These are phyloP conservation scores for Caenorhabditis elegans DNA, from an alignment of 1,140 invertebrate species.

Conservation along the genomic window WBcel235 BX284606.5:4136501-4137000, in stretches of 20 bases:
- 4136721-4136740: neutral
- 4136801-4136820: conserved; percentile 13
- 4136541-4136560: too few relatives aligned
- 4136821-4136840: neutral
- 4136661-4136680: neutral
- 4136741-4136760: neutral
- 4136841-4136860: neutral
- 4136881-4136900: neutral
- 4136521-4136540: too few relatives aligned
- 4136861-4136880: neutral
- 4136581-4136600: too few relatives aligned
- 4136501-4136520: too few relatives aligned
- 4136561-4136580: too few relatives aligned
- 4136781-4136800: conserved; percentile 15
- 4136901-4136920: conserved; percentile 12
- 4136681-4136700: too few relatives aligned
- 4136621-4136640: too few relatives aligned
- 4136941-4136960: conserved; percentile 42
- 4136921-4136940: conserved; percentile 21
- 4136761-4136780: neutral
- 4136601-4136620: too few relatives aligned
- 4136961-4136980: conserved; percentile 41
- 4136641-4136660: too few relatives aligned
- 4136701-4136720: neutral
- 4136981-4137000: conserved; percentile 41